A percentile compares a stretch with the other conserved stretches of the same genome.
Evolutionary conservation across 2,113 vertebrate species (phyloP).

Genomic region (Cricetomys ansorgei): DNA sequence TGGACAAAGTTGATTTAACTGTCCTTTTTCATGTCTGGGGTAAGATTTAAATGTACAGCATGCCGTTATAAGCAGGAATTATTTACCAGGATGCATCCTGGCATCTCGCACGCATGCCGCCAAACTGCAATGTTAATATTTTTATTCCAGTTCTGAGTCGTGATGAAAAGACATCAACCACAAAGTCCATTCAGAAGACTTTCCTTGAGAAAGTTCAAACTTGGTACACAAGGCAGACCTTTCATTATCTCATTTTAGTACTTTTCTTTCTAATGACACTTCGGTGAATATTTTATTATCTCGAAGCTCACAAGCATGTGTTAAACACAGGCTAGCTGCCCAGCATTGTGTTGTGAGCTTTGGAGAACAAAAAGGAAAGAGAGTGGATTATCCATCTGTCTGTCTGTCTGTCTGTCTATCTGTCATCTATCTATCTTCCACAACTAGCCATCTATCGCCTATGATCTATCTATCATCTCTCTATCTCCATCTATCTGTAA

Average conservation of each 20-base stretch:
- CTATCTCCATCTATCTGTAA: not conserved
- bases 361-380: not conserved
- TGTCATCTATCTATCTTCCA: not conserved
- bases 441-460: too few relatives aligned
- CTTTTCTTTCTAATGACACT: slow-evolving; percentile 59
- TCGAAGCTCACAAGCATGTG: not conserved
- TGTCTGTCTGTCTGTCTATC: not conserved
- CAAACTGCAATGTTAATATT: slow-evolving; percentile 84
- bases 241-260: slow-evolving; percentile 55
- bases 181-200: slow-evolving; percentile 76
- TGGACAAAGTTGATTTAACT: slow-evolving; percentile 88
- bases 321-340: too few relatives aligned
- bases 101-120: slow-evolving; percentile 76
- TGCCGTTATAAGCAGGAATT: slow-evolving; percentile 85
- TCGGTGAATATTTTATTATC: slow-evolving; percentile 48
- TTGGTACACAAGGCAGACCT: slow-evolving; percentile 68
- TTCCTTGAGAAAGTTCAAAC: slow-evolving; percentile 81
- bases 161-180: slow-evolving; percentile 80
- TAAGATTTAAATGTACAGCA: slow-evolving; percentile 84
- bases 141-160: slow-evolving; percentile 72
- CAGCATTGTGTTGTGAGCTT: not conserved
- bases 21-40: slow-evolving; percentile 83
- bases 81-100: slow-evolving; percentile 82
- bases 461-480: not conserved
- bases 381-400: too few relatives aligned